Evolutionary conservation across 1,140 invertebrate genomes (phyloP).

Genomic region (Leptoteleia sp.): DNA sequence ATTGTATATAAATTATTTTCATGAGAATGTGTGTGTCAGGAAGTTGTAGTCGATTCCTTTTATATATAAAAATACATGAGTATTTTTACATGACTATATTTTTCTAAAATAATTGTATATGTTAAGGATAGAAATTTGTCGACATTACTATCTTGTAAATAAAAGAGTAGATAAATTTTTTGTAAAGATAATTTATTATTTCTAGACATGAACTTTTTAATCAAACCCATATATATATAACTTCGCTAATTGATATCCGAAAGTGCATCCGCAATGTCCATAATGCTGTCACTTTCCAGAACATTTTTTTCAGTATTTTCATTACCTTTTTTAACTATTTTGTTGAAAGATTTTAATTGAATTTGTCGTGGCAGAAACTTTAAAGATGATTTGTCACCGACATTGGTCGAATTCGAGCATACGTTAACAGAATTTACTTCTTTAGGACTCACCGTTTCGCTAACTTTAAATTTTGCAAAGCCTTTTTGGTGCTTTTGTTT

Average conservation of each 20-base stretch:
- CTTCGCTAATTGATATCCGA: slow-evolving; percentile 54
- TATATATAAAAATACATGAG: too few species aligned
- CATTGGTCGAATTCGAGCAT: not conserved
- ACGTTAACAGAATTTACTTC: slow-evolving; percentile 15
- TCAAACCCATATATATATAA: too few species aligned
- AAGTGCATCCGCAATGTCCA: slow-evolving; percentile 74
- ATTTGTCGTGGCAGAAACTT: slow-evolving; percentile 76
- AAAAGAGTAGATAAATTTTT: too few species aligned
- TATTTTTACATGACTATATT: too few species aligned
- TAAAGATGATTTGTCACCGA: slow-evolving; percentile 58
- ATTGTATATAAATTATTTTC: too few species aligned
- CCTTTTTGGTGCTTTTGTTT: slow-evolving; percentile 71
- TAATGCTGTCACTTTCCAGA: slow-evolving; percentile 70
- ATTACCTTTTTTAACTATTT: slow-evolving; percentile 67
- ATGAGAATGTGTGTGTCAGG: too few species aligned
- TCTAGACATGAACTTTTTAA: too few species aligned
- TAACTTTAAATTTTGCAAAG: slow-evolving; percentile 54
- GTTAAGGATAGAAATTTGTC: too few species aligned
- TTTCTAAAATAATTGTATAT: too few species aligned
- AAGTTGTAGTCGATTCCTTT: too few species aligned
- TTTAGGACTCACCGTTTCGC: slow-evolving; percentile 19
- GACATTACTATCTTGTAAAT: too few species aligned
- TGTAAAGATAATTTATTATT: too few species aligned
- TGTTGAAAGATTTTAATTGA: slow-evolving; percentile 71
- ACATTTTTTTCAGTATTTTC: slow-evolving; percentile 66